Percentiles rank a stretch among this genome's conserved stretches.
These are phyloP conservation scores for Oasisia sp. DNA, from an alignment of 2,888 invertebrate species.

Conservation along the genomic window DNA sequence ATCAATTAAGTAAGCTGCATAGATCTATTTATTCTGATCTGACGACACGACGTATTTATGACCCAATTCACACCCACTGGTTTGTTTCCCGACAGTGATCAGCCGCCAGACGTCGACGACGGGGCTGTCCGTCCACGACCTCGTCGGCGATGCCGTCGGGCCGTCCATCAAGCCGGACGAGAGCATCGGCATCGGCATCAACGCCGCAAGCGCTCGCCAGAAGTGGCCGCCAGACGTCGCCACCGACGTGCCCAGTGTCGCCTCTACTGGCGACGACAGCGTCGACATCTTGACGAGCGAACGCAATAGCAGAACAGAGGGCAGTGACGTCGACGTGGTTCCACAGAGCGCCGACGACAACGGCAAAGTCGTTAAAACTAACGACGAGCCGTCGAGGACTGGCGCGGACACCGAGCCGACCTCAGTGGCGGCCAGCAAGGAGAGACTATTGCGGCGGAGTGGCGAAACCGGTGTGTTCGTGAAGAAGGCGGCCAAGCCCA, in stretches of 20 bases:
- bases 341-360: neutral
- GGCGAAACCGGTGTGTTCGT: neutral
- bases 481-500: neutral
- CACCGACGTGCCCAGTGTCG: neutral
- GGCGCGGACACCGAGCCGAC: neutral
- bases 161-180: neutral
- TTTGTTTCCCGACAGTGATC: neutral
- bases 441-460: neutral
- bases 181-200: neutral
- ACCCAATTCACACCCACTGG: neutral
- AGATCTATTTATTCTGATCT: neutral
- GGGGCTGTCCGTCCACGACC: neutral
- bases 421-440: neutral
- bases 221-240: neutral
- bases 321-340: neutral
- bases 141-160: neutral
- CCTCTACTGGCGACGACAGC: neutral
- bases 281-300: neutral
- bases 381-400: neutral
- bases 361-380: neutral
- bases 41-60: neutral
- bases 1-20: neutral
- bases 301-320: neutral
- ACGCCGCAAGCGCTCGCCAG: neutral
- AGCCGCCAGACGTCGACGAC: neutral